Base-by-base conservation (phyloP, 2,113 vertebrate species). In the Garra rufa region DNA sequence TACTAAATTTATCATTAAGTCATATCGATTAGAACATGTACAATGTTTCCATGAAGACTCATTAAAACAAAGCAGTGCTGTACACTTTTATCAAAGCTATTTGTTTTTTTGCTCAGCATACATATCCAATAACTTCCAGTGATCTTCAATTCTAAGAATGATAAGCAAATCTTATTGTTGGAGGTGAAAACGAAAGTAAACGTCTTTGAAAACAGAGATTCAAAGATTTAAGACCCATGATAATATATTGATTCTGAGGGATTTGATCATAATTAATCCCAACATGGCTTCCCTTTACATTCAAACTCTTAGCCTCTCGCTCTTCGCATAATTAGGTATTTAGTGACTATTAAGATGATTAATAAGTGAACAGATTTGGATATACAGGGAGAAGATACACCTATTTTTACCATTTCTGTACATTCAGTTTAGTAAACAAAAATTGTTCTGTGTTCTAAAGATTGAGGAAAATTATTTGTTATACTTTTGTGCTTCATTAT, bases 241-340 rank as follows among this genome's bases (percentile, higher is more conserved):
- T 28, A 71, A 26, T 46, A 52, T 9, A 50, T 52, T 11, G 73
- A 76, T 52, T 52, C 44, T 55, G 17, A 44, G 24, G 55, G 76
- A 79, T 34, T 41, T 43, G 52, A 67, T 63, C 41, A 73, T 80
- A 80, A 86, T 83, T 83, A 70, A 81, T 81, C 57, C 57, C 69
- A 57, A 46, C 65, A 55, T 57, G 76, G 43, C 65, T 34, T 34
- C 46, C 24, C 38, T 70, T 82, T 44, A 15, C 38, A 82, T 70
- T 70, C 67, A 70, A n/a, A 70, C 67, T 2, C 67, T 74, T 21
- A 43, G 63, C 24, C 30, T 61, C 26, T 19, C 55, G 76, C 4
- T 63, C 34, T 79, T 9, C 30, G 34, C 74, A 63, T 24, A 55
- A 24, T 70, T 7, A 83, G 63, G 5, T 19, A 78, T 34, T 86